A percentile compares a stretch with the other conserved stretches of the same genome.
phyloP scores from a whole-genome alignment of 2,888 invertebrate genomes.

The Nephrocerus scutellatus region DNA sequence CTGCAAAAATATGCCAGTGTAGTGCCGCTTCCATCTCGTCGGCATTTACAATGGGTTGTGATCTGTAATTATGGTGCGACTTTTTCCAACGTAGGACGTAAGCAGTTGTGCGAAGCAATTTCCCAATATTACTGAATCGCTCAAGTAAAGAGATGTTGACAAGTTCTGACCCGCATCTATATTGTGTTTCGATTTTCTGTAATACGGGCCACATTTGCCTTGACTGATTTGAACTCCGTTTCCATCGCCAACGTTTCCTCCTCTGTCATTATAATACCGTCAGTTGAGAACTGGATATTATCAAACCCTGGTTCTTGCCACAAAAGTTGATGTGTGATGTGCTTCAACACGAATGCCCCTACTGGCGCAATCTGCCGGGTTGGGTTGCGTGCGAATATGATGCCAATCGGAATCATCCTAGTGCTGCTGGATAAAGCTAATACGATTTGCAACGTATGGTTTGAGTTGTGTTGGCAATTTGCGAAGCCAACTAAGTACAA shows the following conservation, averaged over 20 bases:
- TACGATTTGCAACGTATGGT: too few relatives aligned
- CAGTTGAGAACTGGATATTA: background rate
- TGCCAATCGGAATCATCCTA: too few relatives aligned
- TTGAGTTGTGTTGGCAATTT: slow-evolving; percentile 9
- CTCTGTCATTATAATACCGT: background rate
- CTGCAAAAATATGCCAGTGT: slow-evolving; percentile 5
- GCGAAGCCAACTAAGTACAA: slow-evolving; percentile 10
- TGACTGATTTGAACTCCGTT: slow-evolving; percentile 6
- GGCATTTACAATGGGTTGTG: slow-evolving; percentile 3
- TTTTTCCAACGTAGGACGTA: slow-evolving; percentile 5
- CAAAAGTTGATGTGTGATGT: too few relatives aligned
- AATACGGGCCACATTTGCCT: background rate
- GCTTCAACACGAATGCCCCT: too few relatives aligned
- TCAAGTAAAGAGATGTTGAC: slow-evolving; percentile 4
- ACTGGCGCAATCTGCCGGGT: too few relatives aligned
- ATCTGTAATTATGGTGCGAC: slow-evolving; percentile 4
- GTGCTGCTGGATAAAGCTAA: too few relatives aligned
- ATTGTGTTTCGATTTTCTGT: slow-evolving; percentile 3
- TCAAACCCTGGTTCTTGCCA: background rate
- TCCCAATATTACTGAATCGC: background rate
- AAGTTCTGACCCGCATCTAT: background rate
- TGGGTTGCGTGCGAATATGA: too few relatives aligned
- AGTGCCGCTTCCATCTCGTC: slow-evolving; percentile 6
- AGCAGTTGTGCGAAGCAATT: slow-evolving; percentile 4
- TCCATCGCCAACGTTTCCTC: slow-evolving; percentile 1